Percentiles rank a stretch among this genome's conserved stretches.
phyloP scores from a whole-genome alignment of 1,140 invertebrate species.

The Hesperophylax magnus region DNA sequence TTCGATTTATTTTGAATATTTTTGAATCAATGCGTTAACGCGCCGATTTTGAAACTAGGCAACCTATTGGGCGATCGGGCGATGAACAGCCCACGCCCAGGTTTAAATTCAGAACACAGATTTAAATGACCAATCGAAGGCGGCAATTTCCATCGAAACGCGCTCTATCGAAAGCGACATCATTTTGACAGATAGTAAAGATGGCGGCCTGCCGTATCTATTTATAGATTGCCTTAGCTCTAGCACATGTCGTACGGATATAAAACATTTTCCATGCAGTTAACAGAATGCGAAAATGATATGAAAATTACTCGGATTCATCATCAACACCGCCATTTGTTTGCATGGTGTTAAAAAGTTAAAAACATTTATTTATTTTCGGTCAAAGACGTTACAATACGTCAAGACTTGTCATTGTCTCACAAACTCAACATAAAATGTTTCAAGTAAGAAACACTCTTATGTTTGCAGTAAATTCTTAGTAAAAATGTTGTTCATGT shows the following conservation, averaged over 20 bases:
- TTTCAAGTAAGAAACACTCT: too few species aligned
- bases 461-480: too few species aligned
- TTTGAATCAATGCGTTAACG: too few species aligned
- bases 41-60: neutral
- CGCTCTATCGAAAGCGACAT: conserved; percentile 31
- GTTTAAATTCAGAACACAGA: conserved; percentile 16
- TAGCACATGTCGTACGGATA: neutral
- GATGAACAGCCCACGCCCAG: conserved; percentile 20
- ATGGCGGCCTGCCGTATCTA: neutral
- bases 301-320: neutral
- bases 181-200: conserved; percentile 41
- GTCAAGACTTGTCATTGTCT: too few species aligned
- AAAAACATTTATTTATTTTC: too few species aligned
- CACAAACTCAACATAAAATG: too few species aligned
- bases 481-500: too few species aligned
- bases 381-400: too few species aligned
- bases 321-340: too few species aligned
- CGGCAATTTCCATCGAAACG: conserved; percentile 7
- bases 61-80: conserved; percentile 12
- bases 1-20: too few species aligned
- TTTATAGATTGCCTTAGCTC: neutral
- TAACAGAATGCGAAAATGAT: neutral
- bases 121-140: conserved; percentile 35
- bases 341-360: too few species aligned
- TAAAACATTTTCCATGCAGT: neutral